Percentiles rank a stretch among this genome's conserved stretches.
Conservation (phyloP, 2,113 vertebrate species). For the Verasper variegatus region DNA sequence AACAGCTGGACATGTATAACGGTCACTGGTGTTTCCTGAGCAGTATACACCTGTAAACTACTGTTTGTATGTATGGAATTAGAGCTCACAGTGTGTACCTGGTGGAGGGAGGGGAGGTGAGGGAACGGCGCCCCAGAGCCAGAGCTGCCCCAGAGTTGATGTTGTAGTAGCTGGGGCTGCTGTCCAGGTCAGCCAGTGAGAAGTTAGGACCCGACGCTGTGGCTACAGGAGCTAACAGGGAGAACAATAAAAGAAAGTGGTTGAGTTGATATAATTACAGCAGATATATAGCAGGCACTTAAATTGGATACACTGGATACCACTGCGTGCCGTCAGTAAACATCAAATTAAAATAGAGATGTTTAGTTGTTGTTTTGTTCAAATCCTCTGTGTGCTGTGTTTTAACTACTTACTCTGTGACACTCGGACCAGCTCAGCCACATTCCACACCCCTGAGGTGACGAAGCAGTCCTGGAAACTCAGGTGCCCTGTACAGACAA, state of each 20-base stretch:
- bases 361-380: neutral
- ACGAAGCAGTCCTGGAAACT: constrained; percentile 97
- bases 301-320: too few relatives aligned
- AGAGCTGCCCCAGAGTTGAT: constrained; percentile 85
- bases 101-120: constrained; percentile 90
- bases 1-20: constrained; percentile 36
- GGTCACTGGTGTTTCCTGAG: constrained; percentile 12
- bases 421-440: constrained; percentile 93
- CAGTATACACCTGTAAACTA: neutral
- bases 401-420: constrained; percentile 89
- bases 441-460: constrained; percentile 96
- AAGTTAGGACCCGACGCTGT: constrained; percentile 94
- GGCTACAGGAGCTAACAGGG: constrained; percentile 88
- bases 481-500: constrained; percentile 87
- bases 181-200: constrained; percentile 94
- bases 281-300: neutral
- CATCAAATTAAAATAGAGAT: neutral
- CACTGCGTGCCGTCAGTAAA: too few relatives aligned
- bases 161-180: constrained; percentile 93
- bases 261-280: neutral
- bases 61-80: neutral
- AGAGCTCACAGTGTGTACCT: constrained; percentile 75
- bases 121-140: constrained; percentile 87
- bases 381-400: neutral
- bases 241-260: neutral